Percentiles rank a stretch among this genome's conserved stretches.
Evolutionary conservation across 1,140 invertebrate species (phyloP).

Genomic region (Meloidogyne chitwoodi): DNA sequence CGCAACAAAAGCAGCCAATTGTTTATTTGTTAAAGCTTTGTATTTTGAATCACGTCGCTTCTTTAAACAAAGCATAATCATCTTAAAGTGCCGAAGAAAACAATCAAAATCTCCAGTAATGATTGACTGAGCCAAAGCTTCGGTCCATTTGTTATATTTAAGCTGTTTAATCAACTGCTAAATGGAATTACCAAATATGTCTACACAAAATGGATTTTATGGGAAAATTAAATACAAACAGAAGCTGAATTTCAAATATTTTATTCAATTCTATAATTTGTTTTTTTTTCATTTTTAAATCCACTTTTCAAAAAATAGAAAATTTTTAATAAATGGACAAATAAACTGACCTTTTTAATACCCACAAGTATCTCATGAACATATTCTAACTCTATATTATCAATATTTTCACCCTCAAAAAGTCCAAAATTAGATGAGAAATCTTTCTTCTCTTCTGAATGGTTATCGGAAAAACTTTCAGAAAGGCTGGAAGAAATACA

Average conservation of each 20-base stretch:
- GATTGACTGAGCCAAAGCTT: constrained; percentile 3
- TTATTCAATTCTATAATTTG: too few relatives aligned
- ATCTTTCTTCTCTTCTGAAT: constrained; percentile 2
- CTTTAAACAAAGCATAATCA: constrained; percentile 20
- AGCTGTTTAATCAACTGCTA: constrained; percentile 23
- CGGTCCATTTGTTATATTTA: constrained; percentile 22
- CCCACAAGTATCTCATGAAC: constrained; percentile 8
- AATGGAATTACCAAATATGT: constrained; percentile 1
- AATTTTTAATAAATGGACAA: too few relatives aligned
- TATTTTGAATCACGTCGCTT: constrained; percentile 12
- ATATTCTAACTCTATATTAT: constrained; percentile 15
- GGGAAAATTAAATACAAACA: too few relatives aligned
- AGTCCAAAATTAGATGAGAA: neutral
- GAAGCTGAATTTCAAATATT: too few relatives aligned
- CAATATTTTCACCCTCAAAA: constrained; percentile 13
- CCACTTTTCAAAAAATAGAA: too few relatives aligned
- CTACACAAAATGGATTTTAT: too few relatives aligned
- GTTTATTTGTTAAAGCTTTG: neutral
- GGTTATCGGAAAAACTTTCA: constrained; percentile 4
- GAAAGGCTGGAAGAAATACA: neutral
- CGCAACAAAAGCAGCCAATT: constrained; percentile 10
- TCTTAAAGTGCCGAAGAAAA: constrained; percentile 16
- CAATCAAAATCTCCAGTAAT: constrained; percentile 9
- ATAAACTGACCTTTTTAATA: constrained; percentile 11
- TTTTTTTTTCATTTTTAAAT: too few relatives aligned